These are phyloP conservation scores for Stichodactyla mertensii DNA, from an alignment of 64 coral and sea anemone species.

Conservation along the genomic window DNA sequence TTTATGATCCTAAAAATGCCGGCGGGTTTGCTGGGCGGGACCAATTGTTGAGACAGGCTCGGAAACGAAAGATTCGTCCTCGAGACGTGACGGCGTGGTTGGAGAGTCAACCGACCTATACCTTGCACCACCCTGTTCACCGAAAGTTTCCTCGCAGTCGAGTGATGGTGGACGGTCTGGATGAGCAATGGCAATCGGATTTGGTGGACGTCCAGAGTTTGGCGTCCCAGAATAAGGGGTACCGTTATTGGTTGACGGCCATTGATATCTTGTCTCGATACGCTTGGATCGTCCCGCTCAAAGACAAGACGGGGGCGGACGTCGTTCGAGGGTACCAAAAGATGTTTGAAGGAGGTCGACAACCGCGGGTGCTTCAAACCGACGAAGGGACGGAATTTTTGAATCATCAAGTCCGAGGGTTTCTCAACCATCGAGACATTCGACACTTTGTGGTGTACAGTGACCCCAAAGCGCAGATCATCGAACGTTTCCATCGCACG, in stretches of 20 bases:
- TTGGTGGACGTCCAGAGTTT: constrained; percentile 17
- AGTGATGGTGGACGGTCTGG: constrained; percentile 17
- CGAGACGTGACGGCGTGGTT: background rate
- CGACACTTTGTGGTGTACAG: background rate
- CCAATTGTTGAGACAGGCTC: background rate
- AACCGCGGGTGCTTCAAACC: background rate
- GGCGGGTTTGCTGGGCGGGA: background rate
- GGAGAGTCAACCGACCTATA: background rate
- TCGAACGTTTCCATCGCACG: constrained; percentile 39
- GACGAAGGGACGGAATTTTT: constrained; percentile 34
- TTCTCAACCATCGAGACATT: background rate
- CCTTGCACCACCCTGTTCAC: background rate
- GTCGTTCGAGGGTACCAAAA: background rate
- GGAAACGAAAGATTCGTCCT: background rate
- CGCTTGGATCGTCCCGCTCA: background rate
- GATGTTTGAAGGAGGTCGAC: background rate
- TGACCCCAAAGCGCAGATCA: constrained; percentile 7
- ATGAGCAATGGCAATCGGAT: constrained; percentile 27
- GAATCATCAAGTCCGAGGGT: background rate
- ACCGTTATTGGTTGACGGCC: background rate
- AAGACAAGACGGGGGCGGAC: background rate
- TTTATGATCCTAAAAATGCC: constrained; percentile 7
- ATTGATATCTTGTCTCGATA: constrained; percentile 3
- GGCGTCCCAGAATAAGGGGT: background rate
- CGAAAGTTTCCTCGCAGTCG: background rate